Base-by-base conservation (phyloP, 2,113 vertebrate genomes). In the Xiphorhynchus elegans region DNA sequence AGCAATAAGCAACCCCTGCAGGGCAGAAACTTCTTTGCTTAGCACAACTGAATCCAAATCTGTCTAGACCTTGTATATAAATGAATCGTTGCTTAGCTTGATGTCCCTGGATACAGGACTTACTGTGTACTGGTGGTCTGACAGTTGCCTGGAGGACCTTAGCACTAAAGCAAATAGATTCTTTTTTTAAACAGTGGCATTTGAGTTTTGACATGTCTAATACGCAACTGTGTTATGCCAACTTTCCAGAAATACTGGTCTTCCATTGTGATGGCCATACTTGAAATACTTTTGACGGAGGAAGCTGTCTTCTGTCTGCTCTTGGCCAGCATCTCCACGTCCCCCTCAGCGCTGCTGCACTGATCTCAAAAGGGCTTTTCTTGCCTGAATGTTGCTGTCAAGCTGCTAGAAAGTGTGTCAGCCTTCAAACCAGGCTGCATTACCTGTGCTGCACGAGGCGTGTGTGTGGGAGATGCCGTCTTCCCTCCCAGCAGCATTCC, bases 181-280 rank as follows among this genome's bases (percentile, higher is more conserved):
- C 86, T 84, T 93, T 95, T 95, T 95, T 92, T 96, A 82, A 94
- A 89, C 84, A 68, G 89, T 84, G 91, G 69, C 60, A 44, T 97
- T 91, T 94, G 94, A 87, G 80, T 47, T 75, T 95, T 95, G 93
- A 89, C 93, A 49, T 92, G 80, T 95, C 73, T 92, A 89, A 89
- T 92, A 92, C 86, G 89, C 56, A 59, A 40, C 76, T 78, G 76
- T 53, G 44, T 86, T 91, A 93, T 89, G 91, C 89, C 77, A 95
- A 33, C 84, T 94, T 96, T 97, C 96, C 96, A 95, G 95, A 97
- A 97, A 94, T 93, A 94, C 95, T 94, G 60, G 86, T 93, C 82
- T 96, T 91, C 78, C 49, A 40, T 93, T 91, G 72, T 83, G 23
- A 80, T 84, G 75, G 52, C 77, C 79, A 58, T 95, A 67, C 84